Conservation (phyloP, 2,113 vertebrate species). For the Nannobrachium achirus region DNA sequence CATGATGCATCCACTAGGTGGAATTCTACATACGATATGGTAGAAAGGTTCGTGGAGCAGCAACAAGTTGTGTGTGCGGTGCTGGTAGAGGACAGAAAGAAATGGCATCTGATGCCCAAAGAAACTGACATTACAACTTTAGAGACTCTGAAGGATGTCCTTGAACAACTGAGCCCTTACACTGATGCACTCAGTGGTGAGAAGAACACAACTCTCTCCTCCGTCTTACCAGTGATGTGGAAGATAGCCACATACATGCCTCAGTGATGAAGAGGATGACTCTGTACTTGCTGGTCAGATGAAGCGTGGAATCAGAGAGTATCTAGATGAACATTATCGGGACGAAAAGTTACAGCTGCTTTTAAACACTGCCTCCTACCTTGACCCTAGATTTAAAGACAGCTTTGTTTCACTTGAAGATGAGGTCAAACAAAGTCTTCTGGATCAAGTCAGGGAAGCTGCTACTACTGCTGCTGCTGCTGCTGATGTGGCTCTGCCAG, state of each 20-base stretch:
- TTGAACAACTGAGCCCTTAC: conserved; percentile 21
- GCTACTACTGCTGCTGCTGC: no score
- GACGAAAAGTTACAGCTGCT: no score
- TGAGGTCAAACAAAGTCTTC: no score
- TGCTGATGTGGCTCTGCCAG: no score
- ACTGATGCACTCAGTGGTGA: conserved; percentile 30
- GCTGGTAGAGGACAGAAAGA: conserved; percentile 13
- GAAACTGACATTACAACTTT: conserved; percentile 19
- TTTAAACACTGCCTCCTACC: conserved; percentile 21
- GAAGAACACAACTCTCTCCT: conserved; percentile 28
- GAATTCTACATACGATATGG: conserved; percentile 23
- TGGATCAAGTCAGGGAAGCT: no score
- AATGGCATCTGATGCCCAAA: conserved; percentile 23
- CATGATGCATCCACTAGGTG: conserved; percentile 33
- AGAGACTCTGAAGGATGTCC: conserved; percentile 12
- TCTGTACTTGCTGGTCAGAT: conserved; percentile 3
- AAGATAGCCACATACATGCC: conserved; percentile 20
- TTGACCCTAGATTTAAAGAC: conserved; percentile 33
- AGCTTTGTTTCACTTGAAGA: conserved; percentile 22
- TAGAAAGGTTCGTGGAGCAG: conserved; percentile 23
- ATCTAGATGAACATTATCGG: not conserved
- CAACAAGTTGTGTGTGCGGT: conserved; percentile 24
- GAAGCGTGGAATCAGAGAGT: not conserved
- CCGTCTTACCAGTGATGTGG: conserved; percentile 31
- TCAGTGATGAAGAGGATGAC: conserved; percentile 14